Evolutionary conservation across 2,888 invertebrate genomes (phyloP).

Genomic region (Drosophila pseudotalamancana): DNA sequence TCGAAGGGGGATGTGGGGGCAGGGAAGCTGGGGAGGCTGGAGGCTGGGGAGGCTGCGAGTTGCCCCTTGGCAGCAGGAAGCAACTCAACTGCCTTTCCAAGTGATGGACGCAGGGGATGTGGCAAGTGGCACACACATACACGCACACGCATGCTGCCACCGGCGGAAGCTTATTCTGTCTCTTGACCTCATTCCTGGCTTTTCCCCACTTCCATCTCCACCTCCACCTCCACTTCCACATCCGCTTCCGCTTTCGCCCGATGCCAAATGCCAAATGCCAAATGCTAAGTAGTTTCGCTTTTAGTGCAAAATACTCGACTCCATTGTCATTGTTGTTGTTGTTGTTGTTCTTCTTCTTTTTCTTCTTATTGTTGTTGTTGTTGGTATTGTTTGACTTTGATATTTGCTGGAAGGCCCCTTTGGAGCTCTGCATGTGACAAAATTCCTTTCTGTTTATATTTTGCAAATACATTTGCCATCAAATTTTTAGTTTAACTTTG

Average conservation of each 20-base stretch:
- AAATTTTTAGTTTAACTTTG: no score
- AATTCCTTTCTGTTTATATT: conserved; percentile 6
- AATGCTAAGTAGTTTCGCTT: conserved; percentile 78
- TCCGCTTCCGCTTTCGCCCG: conserved; percentile 23
- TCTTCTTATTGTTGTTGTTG: conserved; percentile 22
- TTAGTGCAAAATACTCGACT: conserved; percentile 69
- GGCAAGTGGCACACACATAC: not conserved
- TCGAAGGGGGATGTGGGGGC: not conserved
- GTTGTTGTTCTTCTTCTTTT: conserved; percentile 20
- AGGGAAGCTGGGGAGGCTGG: not conserved
- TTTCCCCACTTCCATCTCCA: not conserved
- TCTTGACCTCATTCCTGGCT: conserved; percentile 70
- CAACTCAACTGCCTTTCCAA: conserved; percentile 28
- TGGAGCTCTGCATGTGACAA: conserved; percentile 12
- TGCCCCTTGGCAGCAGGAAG: conserved; percentile 18
- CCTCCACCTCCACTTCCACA: conserved; percentile 4
- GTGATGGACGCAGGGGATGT: conserved; percentile 12
- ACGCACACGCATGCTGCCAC: conserved; percentile 20
- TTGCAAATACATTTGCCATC: not conserved
- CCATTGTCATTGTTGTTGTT: conserved; percentile 5
- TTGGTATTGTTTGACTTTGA: conserved; percentile 51
- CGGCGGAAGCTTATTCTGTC: conserved; percentile 73
- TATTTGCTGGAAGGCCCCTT: conserved; percentile 50
- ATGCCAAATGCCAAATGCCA: conserved; percentile 61
- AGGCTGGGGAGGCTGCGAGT: not conserved